Conservation (phyloP, 2,113 vertebrate genomes). For the Nansenia antarctica region DNA sequence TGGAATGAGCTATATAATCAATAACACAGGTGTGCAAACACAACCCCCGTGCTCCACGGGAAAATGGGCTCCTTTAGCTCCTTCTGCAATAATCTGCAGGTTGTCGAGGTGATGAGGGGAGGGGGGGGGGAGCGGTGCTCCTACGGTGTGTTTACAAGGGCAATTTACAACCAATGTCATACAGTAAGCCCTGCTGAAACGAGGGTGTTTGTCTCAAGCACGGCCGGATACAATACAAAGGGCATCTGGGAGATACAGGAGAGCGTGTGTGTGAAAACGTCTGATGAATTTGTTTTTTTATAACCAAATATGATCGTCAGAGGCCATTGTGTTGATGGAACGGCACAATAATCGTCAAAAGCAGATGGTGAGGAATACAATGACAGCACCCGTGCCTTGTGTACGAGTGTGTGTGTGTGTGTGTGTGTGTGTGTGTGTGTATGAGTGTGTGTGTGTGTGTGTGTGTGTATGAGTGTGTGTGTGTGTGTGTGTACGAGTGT, state of each 20-base stretch:
- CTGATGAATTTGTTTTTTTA: not conserved
- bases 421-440: constrained; percentile 10
- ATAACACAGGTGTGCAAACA: constrained; percentile 89
- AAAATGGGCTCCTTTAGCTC: constrained; percentile 66
- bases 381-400: too few species aligned
- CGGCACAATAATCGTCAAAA: not conserved
- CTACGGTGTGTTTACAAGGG: constrained; percentile 66
- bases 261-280: not conserved
- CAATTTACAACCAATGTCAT: constrained; percentile 63
- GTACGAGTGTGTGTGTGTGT: not conserved
- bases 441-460: not conserved
- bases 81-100: constrained; percentile 69
- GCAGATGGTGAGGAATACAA: not conserved
- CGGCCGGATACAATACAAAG: constrained; percentile 22
- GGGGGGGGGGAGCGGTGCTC: constrained; percentile 57
- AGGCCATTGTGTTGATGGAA: not conserved
- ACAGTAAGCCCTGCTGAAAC: constrained; percentile 24
- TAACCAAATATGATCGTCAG: not conserved
- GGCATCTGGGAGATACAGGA: not conserved
- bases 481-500: constrained; percentile 2
- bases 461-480: not conserved
- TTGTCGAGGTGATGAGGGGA: constrained; percentile 47
- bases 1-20: constrained; percentile 97
- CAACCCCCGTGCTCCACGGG: constrained; percentile 75
- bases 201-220: constrained; percentile 30